Base-by-base conservation (phyloP, 2,113 vertebrate genomes). In the Nansenia antarctica region DNA sequence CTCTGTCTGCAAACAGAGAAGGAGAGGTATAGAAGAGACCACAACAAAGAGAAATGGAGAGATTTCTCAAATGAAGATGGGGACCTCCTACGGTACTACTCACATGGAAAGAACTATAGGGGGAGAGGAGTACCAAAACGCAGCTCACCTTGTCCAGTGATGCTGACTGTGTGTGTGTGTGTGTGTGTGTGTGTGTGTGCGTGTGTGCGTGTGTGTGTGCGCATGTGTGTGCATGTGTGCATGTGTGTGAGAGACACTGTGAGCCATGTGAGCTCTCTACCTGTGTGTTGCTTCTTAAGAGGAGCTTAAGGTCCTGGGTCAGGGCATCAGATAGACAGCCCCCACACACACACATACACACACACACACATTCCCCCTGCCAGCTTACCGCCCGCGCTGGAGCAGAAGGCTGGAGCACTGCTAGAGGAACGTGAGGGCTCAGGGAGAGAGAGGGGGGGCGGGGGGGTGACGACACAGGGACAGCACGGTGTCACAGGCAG, bases 291-390 rank as follows among this genome's bases (percentile, higher is more conserved):
- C 11, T 55, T 24, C 58, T 60, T 60, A 60, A 60, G 32, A 20
- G n/a, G n/a, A 60, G 58, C 58, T 35, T 32, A 60, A 24, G 5
- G 20, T 22, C 31, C 18, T 14, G 58, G 31, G 9, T 60, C 31
- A 60, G 8, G 22, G 31, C 2, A 31, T 20, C 20, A 1, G 6
- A 15, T 9, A 27, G 9, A 42, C 22, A 58, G n/a, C 27, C 15
- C 29, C 15, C 27, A 39, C 60, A 62, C 14, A 62, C 32, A 61
- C 31, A 61, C 32, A 42, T 22, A 62, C 60, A 62, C 34, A 62
- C 35, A 62, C 35, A 62, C 61, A 62, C 35, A 45, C 61, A 62
- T 4, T 26, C 24, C 42, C 24, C 26, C 9, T 34, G 2, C 6
- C 30, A 32, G 30, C 18, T 60, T 60, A 58, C 29, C 9, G 18